Conservation (phyloP, 2,888 invertebrate genomes). For the Odontocerum albicorne region DNA sequence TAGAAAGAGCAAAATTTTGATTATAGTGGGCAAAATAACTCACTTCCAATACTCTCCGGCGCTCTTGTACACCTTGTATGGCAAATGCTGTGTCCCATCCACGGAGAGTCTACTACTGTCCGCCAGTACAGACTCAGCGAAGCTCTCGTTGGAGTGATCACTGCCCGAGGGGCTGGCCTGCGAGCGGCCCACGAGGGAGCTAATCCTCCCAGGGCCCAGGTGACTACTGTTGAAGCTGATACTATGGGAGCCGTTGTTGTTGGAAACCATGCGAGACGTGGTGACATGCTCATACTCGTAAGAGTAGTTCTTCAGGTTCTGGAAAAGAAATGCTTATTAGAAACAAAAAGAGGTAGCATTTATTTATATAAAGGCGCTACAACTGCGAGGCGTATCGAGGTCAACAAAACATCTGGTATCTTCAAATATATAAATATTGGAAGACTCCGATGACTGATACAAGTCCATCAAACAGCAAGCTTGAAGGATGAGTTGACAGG, state of each 20-base stretch:
- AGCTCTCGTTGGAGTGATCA: constrained; percentile 56
- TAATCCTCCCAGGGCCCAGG: constrained; percentile 40
- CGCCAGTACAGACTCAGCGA: constrained; percentile 54
- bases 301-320: constrained; percentile 56
- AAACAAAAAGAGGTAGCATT: too few relatives aligned
- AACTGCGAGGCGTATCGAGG: too few relatives aligned
- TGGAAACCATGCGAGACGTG: constrained; percentile 45
- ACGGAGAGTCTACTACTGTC: constrained; percentile 52
- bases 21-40: too few relatives aligned
- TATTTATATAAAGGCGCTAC: too few relatives aligned
- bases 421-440: too few relatives aligned
- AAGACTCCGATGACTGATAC: too few relatives aligned
- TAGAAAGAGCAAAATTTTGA: too few relatives aligned
- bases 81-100: constrained; percentile 58
- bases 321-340: constrained; percentile 38
- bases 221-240: constrained; percentile 41
- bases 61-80: constrained; percentile 73
- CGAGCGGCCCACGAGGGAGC: constrained; percentile 3
- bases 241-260: not conserved
- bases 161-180: constrained; percentile 50
- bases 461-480: too few relatives aligned
- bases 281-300: constrained; percentile 51
- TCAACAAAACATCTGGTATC: too few relatives aligned
- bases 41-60: constrained; percentile 86
- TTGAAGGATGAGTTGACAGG: too few relatives aligned